Percentiles rank a stretch among this genome's conserved stretches.
Evolutionary conservation across 2,888 invertebrate genomes (phyloP).

Genomic region (Ethmia dodecea): DNA sequence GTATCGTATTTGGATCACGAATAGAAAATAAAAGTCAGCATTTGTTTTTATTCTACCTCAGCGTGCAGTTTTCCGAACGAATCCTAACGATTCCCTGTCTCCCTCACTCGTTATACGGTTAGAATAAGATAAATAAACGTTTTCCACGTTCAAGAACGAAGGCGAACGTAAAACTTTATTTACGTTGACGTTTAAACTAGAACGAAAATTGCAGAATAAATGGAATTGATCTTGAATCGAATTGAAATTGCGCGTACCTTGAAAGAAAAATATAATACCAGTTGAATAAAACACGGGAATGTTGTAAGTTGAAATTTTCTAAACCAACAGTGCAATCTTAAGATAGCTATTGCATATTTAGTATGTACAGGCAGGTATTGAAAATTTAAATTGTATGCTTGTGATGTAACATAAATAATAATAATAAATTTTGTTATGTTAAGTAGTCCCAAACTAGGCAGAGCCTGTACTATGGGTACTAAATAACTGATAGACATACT

Average conservation of each 20-base stretch:
- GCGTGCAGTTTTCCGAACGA: background rate
- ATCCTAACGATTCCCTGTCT: background rate
- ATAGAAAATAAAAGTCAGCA: slow-evolving; percentile 1
- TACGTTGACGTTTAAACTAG: slow-evolving; percentile 11
- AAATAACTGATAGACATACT: too few species aligned
- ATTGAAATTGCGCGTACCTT: slow-evolving; percentile 6
- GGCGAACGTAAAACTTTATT: slow-evolving; percentile 9
- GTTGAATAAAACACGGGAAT: too few species aligned
- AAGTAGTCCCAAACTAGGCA: too few species aligned
- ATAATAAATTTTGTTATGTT: background rate
- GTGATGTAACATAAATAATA: background rate
- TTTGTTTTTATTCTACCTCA: slow-evolving; percentile 1
- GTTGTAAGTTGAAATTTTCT: too few species aligned
- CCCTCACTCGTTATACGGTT: background rate
- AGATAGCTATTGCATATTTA: background rate
- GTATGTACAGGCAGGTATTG: too few species aligned
- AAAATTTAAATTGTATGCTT: too few species aligned
- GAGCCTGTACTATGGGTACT: too few species aligned
- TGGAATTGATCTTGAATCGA: slow-evolving; percentile 8
- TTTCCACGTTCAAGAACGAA: slow-evolving; percentile 1
- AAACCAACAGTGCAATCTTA: background rate
- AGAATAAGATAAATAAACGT: background rate
- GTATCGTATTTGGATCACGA: too few species aligned
- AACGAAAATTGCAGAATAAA: slow-evolving; percentile 6
- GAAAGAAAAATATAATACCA: too few species aligned